A percentile compares a stretch with the other conserved stretches of the same genome.
Evolutionary conservation across 2,797 vertebrate genomes (phyloP).

Genomic region (Chloroceryle amazona): DNA sequence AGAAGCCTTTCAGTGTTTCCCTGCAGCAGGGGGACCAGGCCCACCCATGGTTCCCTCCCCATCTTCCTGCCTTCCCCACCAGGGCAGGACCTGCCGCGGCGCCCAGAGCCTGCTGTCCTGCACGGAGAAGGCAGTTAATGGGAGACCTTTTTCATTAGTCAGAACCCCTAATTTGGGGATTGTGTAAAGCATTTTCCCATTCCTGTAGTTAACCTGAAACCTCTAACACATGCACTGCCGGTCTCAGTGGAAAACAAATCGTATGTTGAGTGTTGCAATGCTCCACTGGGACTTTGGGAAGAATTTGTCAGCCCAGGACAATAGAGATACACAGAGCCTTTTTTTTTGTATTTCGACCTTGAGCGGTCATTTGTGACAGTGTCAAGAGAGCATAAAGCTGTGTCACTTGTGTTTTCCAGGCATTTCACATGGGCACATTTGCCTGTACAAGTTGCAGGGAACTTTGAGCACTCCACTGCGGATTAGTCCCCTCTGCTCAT

Average conservation of each 20-base stretch:
- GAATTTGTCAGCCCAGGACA: background rate
- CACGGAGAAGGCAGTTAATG: background rate
- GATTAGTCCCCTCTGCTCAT: rapidly evolving
- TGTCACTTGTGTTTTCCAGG: background rate
- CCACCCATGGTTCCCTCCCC: rapidly evolving
- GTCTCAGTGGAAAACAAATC: background rate
- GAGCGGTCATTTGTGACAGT: background rate
- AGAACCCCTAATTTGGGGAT: background rate
- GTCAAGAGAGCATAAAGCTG: background rate
- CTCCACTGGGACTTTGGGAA: background rate
- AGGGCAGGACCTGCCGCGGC: rapidly evolving
- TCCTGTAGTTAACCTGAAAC: background rate
- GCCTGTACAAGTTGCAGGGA: rapidly evolving
- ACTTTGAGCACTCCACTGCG: background rate
- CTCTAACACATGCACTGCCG: background rate
- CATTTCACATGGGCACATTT: rapidly evolving
- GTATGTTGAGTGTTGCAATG: background rate
- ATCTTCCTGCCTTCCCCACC: background rate
- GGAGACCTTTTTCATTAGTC: background rate
- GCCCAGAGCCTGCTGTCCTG: background rate
- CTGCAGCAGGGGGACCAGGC: background rate
- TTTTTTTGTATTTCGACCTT: background rate
- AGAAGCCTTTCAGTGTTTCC: background rate
- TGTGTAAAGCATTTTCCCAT: background rate
- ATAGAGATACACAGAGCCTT: background rate